Percentiles rank a stretch among this genome's conserved stretches.
phyloP scores from a whole-genome alignment of 1,140 invertebrate species.

The Ceratina calcarata region DNA sequence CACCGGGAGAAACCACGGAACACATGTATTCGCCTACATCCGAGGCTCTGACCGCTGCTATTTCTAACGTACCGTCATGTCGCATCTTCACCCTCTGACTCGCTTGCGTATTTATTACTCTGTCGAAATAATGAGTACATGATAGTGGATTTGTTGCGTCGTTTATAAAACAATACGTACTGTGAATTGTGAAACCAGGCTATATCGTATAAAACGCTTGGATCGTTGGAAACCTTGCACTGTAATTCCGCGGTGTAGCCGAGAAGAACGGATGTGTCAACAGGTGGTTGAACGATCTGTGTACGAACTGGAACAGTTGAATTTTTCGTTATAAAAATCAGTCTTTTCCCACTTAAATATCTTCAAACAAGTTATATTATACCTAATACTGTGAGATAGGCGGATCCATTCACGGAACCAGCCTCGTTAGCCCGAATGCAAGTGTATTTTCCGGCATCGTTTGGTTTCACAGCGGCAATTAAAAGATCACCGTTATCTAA shows the following conservation, averaged over 20 bases:
- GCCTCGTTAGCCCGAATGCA: slow-evolving; percentile 94
- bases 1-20: slow-evolving; percentile 91
- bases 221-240: slow-evolving; percentile 96
- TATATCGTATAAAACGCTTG: slow-evolving; percentile 92
- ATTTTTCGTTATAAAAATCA: background rate
- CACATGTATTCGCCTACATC: slow-evolving; percentile 92
- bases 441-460: slow-evolving; percentile 93
- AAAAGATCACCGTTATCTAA: slow-evolving; percentile 92
- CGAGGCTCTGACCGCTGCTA: slow-evolving; percentile 89
- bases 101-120: slow-evolving; percentile 83
- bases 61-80: slow-evolving; percentile 89
- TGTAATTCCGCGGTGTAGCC: slow-evolving; percentile 94
- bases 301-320: slow-evolving; percentile 86
- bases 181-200: slow-evolving; percentile 95
- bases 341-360: background rate
- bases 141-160: background rate
- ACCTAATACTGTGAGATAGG: slow-evolving; percentile 91
- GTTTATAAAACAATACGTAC: slow-evolving; percentile 79
- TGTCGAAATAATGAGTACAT: slow-evolving; percentile 64
- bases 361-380: slow-evolving; percentile 58
- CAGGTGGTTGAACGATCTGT: slow-evolving; percentile 94
- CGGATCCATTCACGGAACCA: slow-evolving; percentile 90
- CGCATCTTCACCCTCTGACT: slow-evolving; percentile 87
- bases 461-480: slow-evolving; percentile 90
- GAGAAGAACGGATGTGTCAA: slow-evolving; percentile 92